Evolutionary conservation across 2,797 vertebrate genomes (phyloP).

Genomic region (Pitangus sulphuratus): DNA sequence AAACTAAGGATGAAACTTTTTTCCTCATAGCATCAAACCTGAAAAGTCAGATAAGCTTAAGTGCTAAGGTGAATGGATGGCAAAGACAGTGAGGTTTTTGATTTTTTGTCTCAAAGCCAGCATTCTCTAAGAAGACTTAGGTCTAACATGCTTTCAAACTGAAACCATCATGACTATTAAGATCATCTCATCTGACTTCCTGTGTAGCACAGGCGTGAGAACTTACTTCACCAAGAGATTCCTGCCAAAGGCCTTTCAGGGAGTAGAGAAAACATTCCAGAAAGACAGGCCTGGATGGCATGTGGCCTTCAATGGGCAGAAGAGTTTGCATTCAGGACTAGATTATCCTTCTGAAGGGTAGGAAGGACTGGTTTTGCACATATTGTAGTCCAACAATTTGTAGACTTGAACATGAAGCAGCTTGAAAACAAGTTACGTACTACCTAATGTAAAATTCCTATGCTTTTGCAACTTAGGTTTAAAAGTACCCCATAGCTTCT

Average conservation of each 20-base stretch:
- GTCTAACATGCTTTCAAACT: background rate
- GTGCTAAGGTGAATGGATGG: background rate
- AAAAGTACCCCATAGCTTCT: background rate
- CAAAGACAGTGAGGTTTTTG: background rate
- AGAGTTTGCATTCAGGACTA: background rate
- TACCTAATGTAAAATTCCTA: background rate
- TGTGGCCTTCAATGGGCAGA: background rate
- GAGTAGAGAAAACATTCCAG: background rate
- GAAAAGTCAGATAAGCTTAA: background rate
- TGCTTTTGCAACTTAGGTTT: background rate
- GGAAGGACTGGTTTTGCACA: background rate
- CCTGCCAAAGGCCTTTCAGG: background rate
- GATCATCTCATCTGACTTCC: background rate
- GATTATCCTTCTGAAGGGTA: background rate
- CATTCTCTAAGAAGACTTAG: background rate
- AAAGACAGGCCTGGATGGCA: rapidly evolving
- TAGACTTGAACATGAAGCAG: background rate
- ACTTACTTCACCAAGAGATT: background rate
- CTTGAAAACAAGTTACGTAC: background rate
- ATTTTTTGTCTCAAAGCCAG: background rate
- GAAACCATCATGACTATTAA: background rate
- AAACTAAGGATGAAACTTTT: background rate
- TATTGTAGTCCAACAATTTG: background rate
- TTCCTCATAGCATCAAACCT: background rate
- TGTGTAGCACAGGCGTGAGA: background rate